Conservation (phyloP, 2,113 vertebrate genomes). For the Gymnorhina tibicen region DNA sequence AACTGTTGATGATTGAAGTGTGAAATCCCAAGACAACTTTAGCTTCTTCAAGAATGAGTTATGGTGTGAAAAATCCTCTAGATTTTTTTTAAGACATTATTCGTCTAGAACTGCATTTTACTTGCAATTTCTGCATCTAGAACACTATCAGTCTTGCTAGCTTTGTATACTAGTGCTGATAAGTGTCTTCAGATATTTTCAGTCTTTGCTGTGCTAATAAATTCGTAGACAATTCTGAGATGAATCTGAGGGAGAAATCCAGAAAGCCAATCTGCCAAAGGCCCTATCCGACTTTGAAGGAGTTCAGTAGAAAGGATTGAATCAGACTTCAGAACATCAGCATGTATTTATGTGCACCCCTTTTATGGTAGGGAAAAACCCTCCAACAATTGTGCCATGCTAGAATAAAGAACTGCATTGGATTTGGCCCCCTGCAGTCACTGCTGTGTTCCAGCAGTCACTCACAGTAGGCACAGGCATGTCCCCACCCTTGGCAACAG, state of each 20-base stretch:
- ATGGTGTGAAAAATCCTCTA: background rate
- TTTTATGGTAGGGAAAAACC: background rate
- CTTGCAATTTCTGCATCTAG: background rate
- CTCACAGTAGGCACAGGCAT: rapidly evolving
- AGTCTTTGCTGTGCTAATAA: background rate
- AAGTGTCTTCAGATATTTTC: background rate
- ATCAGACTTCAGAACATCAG: background rate
- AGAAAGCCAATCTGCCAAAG: background rate
- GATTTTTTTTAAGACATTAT: background rate
- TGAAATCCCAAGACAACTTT: background rate
- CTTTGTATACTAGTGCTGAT: background rate
- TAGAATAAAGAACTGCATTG: background rate
- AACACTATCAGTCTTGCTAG: background rate
- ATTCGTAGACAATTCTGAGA: background rate
- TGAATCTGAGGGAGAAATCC: background rate
- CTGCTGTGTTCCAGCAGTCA: background rate
- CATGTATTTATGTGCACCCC: background rate
- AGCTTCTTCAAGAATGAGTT: background rate
- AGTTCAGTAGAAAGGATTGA: background rate
- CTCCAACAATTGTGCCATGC: background rate
- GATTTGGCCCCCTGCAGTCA: background rate
- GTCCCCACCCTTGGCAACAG: background rate
- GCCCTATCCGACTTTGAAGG: background rate
- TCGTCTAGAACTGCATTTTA: background rate
- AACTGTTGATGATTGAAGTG: background rate